A percentile compares a stretch with the other conserved stretches of the same genome.
Conservation (phyloP, 2,113 vertebrate genomes). For the Hydropotes inermis region DNA sequence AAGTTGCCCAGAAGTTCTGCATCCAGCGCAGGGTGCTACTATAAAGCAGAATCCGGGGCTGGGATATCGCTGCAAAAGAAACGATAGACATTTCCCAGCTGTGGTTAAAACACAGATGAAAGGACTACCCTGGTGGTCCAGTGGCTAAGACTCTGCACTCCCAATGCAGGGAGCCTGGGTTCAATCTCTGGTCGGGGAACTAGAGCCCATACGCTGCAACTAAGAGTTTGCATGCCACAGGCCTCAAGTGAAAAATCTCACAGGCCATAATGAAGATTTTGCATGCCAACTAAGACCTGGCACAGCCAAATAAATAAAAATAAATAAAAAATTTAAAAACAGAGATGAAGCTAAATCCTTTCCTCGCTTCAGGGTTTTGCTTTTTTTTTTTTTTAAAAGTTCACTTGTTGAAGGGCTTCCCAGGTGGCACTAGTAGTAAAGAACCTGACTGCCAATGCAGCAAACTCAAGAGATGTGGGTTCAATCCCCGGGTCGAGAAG, state of each 20-base stretch:
- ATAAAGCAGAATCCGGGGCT: slow-evolving; percentile 95
- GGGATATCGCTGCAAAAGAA: slow-evolving; percentile 83
- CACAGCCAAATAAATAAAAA: neutral
- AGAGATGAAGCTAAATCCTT: neutral
- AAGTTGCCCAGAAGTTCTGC: slow-evolving; percentile 99
- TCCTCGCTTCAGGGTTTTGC: neutral
- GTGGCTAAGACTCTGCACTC: neutral
- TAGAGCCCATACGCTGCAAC: neutral
- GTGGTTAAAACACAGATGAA: neutral
- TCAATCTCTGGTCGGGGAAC: neutral
- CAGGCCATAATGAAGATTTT: neutral
- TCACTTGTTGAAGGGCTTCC: neutral
- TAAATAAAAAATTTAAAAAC: neutral
- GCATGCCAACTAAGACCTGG: neutral
- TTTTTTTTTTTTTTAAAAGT: neutral
- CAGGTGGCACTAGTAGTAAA: neutral
- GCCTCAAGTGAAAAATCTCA: neutral
- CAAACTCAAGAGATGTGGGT: neutral
- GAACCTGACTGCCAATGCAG: neutral
- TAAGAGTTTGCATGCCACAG: neutral
- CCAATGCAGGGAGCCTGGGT: neutral
- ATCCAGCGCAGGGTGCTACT: slow-evolving; percentile 99
- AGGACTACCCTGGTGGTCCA: neutral
- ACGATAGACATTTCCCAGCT: neutral
- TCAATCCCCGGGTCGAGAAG: neutral